These are phyloP conservation scores for Pseudomyrmex flavicornis DNA, from an alignment of 1,140 invertebrate species.

Conservation along the genomic window DNA sequence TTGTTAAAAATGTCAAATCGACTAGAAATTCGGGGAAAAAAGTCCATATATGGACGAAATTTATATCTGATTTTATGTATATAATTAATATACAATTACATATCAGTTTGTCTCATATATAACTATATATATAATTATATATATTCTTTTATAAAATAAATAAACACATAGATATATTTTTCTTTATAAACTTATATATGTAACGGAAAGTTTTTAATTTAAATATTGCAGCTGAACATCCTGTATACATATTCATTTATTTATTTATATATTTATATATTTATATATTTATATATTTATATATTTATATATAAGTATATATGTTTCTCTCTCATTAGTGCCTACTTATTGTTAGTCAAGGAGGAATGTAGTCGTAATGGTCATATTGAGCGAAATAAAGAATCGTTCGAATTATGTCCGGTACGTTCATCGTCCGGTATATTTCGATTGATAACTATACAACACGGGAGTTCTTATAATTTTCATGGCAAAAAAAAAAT, in stretches of 20 bases:
- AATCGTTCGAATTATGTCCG: constrained; percentile 78
- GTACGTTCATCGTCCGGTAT: constrained; percentile 77
- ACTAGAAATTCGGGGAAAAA: too few species aligned
- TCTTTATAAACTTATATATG: too few species aligned
- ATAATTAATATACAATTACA: too few species aligned
- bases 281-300: constrained; percentile 47
- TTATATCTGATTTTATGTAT: too few species aligned
- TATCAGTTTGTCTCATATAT: too few species aligned
- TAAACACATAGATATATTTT: neutral
- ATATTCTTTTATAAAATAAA: too few species aligned
- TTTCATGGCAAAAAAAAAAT: neutral
- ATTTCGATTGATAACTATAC: constrained; percentile 44
- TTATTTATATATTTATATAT: constrained; percentile 49
- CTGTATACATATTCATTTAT: constrained; percentile 24
- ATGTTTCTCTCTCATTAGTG: constrained; percentile 80
- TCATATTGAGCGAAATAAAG: constrained; percentile 79
- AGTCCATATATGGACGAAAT: too few species aligned
- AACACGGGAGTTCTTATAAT: constrained; percentile 44
- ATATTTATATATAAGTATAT: constrained; percentile 65
- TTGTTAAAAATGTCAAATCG: neutral
- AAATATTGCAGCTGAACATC: neutral
- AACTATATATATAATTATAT: too few species aligned
- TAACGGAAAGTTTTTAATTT: too few species aligned
- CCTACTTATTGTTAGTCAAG: constrained; percentile 82
- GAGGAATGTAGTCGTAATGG: constrained; percentile 83